phyloP scores from a whole-genome alignment of 2,888 invertebrate genomes.

The Thymelicus acteon region DNA sequence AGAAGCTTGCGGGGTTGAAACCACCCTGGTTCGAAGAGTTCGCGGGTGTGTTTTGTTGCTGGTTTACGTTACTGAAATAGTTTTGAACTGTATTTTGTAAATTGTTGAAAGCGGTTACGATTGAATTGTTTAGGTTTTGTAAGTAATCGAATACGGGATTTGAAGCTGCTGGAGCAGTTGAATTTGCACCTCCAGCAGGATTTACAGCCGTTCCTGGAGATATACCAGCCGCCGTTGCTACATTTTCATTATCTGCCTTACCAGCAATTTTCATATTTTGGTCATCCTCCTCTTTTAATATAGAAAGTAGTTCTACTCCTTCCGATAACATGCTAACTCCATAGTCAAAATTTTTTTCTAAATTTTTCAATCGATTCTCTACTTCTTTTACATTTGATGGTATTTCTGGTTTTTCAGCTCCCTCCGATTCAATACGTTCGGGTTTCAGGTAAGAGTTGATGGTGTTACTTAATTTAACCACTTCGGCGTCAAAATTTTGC shows the following conservation, averaged over 20 bases:
- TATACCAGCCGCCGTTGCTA: constrained; percentile 15
- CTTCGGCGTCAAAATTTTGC: constrained; percentile 58
- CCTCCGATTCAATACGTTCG: constrained; percentile 43
- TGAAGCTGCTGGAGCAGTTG: constrained; percentile 17
- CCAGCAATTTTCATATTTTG: constrained; percentile 26
- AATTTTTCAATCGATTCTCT: constrained; percentile 49
- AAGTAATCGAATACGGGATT: constrained; percentile 39
- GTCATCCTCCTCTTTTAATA: constrained; percentile 56
- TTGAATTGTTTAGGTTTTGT: constrained; percentile 45
- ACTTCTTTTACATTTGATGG: constrained; percentile 45
- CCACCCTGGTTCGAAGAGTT: background rate
- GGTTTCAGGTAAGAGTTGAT: constrained; percentile 56
- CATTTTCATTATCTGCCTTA: constrained; percentile 39
- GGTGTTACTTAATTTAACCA: constrained; percentile 63
- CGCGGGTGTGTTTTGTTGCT: constrained; percentile 3
- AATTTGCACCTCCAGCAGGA: constrained; percentile 24
- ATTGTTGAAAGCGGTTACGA: constrained; percentile 41
- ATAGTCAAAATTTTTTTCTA: constrained; percentile 62
- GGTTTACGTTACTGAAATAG: constrained; percentile 41
- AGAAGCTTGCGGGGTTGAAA: constrained; percentile 20
- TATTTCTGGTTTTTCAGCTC: constrained; percentile 42
- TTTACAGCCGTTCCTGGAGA: constrained; percentile 17
- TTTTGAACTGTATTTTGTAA: constrained; percentile 45
- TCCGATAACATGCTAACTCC: constrained; percentile 62
- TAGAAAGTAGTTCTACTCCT: constrained; percentile 59